phyloP scores from a whole-genome alignment of 2,888 invertebrate species.

The Spisula solida region DNA sequence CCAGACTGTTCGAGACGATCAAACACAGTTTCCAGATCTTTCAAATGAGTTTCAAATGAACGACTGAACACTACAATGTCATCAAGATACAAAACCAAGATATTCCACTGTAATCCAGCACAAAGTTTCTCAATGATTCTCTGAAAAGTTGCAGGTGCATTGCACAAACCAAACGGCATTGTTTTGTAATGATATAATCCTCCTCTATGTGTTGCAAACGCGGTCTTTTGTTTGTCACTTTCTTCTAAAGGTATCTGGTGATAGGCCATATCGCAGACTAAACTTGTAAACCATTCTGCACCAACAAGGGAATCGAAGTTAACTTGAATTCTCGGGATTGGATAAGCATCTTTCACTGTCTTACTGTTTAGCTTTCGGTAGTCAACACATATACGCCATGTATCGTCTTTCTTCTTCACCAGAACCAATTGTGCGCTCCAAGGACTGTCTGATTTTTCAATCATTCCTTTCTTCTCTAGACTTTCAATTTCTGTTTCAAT shows the following conservation, averaged over 20 bases:
- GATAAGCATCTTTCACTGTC: background rate
- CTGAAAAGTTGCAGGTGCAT: constrained; percentile 39
- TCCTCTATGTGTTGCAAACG: constrained; percentile 29
- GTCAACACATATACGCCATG: background rate
- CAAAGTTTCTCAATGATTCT: constrained; percentile 41
- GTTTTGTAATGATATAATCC: constrained; percentile 53
- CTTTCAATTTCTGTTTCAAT: too few relatives aligned
- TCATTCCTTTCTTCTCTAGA: too few relatives aligned
- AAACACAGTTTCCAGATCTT: background rate
- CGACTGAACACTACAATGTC: constrained; percentile 65
- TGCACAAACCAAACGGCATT: constrained; percentile 31
- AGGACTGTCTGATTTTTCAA: too few relatives aligned
- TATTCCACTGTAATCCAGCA: constrained; percentile 65
- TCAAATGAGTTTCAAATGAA: constrained; percentile 34
- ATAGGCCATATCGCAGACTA: background rate
- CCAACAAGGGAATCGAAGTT: background rate
- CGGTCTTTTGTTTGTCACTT: background rate
- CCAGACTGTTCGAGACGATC: constrained; percentile 5
- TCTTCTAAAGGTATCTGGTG: background rate
- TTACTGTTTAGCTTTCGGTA: background rate
- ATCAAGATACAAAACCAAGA: constrained; percentile 69
- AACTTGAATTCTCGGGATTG: background rate
- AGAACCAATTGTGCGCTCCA: too few relatives aligned
- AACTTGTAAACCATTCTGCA: background rate
- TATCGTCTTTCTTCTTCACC: too few relatives aligned